Evolutionary conservation across 1,140 invertebrate genomes (phyloP), one percentile per base, ranked within the genome.

Genomic region (Chionoecetes opilio): DNA sequence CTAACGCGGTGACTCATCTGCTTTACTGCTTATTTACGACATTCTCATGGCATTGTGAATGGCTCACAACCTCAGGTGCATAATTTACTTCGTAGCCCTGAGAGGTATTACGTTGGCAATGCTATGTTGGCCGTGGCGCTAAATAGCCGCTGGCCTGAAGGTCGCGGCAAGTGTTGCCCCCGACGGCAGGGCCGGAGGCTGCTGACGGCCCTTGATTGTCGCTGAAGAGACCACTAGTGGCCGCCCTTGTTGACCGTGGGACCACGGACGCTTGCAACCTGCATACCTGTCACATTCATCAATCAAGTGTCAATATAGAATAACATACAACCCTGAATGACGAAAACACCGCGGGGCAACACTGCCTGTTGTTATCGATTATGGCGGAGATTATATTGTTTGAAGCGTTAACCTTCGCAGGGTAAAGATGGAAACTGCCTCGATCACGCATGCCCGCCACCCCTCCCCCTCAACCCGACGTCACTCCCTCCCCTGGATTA

Each of bases 21-120:
- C n/a, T 75, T 75, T 75, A 75, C n/a, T 75, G 63, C 63, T n/a
- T 75, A 75, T 75, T 75, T 63, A 63, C 53, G 53, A 75, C 63
- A 75, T n/a, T 75, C 8, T 21, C 63, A 75, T n/a, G 11, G 0
- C 63, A 3, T n/a, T 75, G 26, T 75, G 21, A 5, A 75, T n/a
- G 63, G 21, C 63, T 26, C n/a, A n/a, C 0, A 75, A n/a, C 0
- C 63, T n/a, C n/a, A 3, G 26, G 63, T 11, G 11, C 6, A 75
- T n/a, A 26, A n/a, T 26, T 26, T 75, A 17, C 63, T n/a, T 2
- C 63, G 63, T 75, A 75, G n/a, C 63, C 6, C 63, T n/a, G 63
- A 14, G 0, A 17, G 2, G 63, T 75, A 75, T 75, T 75, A n/a
- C 21, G 63, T n/a, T 75, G 63, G 63, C 63, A 75, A n/a, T 2